Evolutionary conservation across 2,888 invertebrate species (phyloP).

Genomic region (Drosophila greeni): DNA sequence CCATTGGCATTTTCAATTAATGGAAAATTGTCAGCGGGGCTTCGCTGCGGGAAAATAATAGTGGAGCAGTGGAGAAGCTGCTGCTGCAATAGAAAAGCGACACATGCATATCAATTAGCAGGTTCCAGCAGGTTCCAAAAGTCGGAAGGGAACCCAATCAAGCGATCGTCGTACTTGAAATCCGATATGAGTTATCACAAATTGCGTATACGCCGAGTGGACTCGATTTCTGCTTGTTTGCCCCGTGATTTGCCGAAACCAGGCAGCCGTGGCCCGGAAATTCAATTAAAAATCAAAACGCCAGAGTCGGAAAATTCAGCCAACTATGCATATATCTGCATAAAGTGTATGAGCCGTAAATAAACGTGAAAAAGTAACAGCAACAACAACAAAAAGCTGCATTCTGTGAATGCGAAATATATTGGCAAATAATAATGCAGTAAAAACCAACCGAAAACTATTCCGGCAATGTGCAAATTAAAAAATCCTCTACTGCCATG

Average conservation of each 20-base stretch:
- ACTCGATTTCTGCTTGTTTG: slow-evolving; percentile 37
- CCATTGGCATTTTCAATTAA: slow-evolving; percentile 51
- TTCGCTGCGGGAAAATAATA: slow-evolving; percentile 19
- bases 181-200: slow-evolving; percentile 25
- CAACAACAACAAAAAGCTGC: neutral
- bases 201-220: slow-evolving; percentile 38
- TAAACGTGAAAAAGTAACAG: neutral
- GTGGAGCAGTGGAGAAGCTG: slow-evolving; percentile 2
- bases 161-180: slow-evolving; percentile 30
- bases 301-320: slow-evolving; percentile 30
- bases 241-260: slow-evolving; percentile 15
- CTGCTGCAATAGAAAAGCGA: slow-evolving; percentile 30
- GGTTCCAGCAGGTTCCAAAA: slow-evolving; percentile 13
- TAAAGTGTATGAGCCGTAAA: slow-evolving; percentile 17
- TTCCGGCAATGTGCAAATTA: slow-evolving; percentile 30
- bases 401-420: slow-evolving; percentile 27
- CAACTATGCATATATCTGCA: slow-evolving; percentile 22
- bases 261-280: slow-evolving; percentile 22
- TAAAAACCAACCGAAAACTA: slow-evolving; percentile 29
- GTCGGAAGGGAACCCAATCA: slow-evolving; percentile 27
- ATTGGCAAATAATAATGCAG: slow-evolving; percentile 43
- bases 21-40: slow-evolving; percentile 35
- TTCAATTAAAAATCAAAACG: slow-evolving; percentile 50
- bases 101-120: slow-evolving; percentile 45
- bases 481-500: slow-evolving; percentile 15